These are phyloP conservation scores for Myotis planiceps DNA, from an alignment of 2,797 vertebrate genomes.

Conservation along the genomic window DNA sequence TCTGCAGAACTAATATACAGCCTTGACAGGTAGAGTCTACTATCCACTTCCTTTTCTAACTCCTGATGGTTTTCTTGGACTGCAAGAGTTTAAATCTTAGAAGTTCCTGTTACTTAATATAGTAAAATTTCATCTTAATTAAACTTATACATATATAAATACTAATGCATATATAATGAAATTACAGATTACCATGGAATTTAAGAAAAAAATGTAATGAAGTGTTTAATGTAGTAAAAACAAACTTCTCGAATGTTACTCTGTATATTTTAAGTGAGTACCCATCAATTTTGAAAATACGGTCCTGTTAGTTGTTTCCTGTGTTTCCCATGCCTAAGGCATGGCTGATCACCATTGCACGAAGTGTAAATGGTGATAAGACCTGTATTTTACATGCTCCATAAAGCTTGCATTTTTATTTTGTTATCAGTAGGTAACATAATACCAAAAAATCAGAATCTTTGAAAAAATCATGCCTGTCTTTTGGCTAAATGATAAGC, in stretches of 20 bases:
- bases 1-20: neutral
- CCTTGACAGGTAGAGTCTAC: neutral
- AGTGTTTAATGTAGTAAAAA: neutral
- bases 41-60: rapidly evolving
- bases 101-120: neutral
- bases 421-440: neutral
- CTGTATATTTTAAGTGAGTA: neutral
- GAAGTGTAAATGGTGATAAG: neutral
- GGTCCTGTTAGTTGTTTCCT: neutral
- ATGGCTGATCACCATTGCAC: rapidly evolving
- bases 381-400: neutral
- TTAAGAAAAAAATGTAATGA: neutral
- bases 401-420: neutral
- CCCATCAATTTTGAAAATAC: neutral
- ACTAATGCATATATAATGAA: neutral
- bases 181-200: neutral
- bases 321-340: neutral
- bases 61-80: neutral
- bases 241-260: neutral
- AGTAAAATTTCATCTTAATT: neutral
- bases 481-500: neutral
- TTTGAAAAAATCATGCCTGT: neutral
- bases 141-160: neutral
- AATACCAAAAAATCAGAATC: neutral
- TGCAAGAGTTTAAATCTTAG: neutral